Evolutionary conservation across 2,113 vertebrate genomes (phyloP), one percentile per base, ranked within the genome.

Genomic region (Pelecanus crispus): DNA sequence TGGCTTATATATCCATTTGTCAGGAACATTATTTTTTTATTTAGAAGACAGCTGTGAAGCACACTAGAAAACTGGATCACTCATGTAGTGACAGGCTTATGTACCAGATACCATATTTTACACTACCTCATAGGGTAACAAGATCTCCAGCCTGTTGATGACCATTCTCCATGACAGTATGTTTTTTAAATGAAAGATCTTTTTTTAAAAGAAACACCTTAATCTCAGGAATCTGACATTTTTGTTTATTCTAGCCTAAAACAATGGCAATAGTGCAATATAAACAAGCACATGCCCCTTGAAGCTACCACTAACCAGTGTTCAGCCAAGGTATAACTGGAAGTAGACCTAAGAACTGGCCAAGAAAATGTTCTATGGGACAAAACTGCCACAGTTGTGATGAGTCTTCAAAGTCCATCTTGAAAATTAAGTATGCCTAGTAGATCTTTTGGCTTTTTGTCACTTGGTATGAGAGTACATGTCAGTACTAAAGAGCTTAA

Each of bases 271-370:
- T 26, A 61, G 3, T 40, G 8, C 8, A 77, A 47, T 22, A 17
- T n/a, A 47, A 40, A 7, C 10, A 88, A 70, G 10, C 2, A 63
- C 4, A 11, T 53, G 21, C 7, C 15, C 15, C 44, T 44, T 59
- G n/a, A 80, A 89, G 28, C 3, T 45, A 38, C 0, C 0, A 14
- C 21, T 22, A 80, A 56, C 13, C 13, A 4, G 3, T 10, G 9
- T 53, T 71, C 38, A 79, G 16, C 4, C 9, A 67, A 62, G 5
- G 28, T 59, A 29, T 25, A 32, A 63, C 8, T 38, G 7, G n/a
- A 82, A 71, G 9, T 16, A 14, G 32, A 28, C 14, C 36, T 17
- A 4, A 79, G 31, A 47, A 70, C 21, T 36, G 45, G 22, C 13
- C 26, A 71, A 65, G 24, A 72, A 16, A 45, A 42, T 22, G 15